Base-by-base conservation (phyloP, 2,113 vertebrate genomes). In the Glaucomys volans region DNA sequence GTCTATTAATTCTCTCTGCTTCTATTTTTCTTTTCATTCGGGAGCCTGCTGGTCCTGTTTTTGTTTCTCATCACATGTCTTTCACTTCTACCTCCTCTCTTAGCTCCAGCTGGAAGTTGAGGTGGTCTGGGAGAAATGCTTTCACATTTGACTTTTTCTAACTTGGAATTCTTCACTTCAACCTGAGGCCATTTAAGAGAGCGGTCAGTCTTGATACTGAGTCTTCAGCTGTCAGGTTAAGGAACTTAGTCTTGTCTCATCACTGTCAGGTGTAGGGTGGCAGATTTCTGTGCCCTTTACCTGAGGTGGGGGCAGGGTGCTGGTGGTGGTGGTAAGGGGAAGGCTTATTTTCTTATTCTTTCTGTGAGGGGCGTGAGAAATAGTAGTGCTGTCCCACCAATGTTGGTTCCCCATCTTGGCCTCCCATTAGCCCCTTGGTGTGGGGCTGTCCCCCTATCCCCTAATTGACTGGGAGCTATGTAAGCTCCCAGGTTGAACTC, bases 401-500 rank as follows among this genome's bases (percentile, higher is more conserved):
- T 59, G 37, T 7, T 80, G 90, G 62, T 69, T 87, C 40, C 24
- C 35, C 59, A 13, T 87, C 81, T 90, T 81, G 44, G 50, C 69
- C 91, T 86, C 71, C 35, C 9, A 4, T 4, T 93, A 62, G 35
- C 35, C 50, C 75, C 42, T 67, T 35, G 37, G 42, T 67, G 32
- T 89, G 42, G 66, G 81, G 17, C 54, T 94, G 71, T 62, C 35
- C 72, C 75, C 72, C 76, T 30, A 4, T 54, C 83, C 77, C 76
- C n/a, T 4, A 82, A 92, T 86, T 94, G 91, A 64, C 69, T 97
- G 93, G 76, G 89, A 94, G 76, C 57, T 52, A 71, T 96, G 92
- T 80, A 44, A 80, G 71, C 97, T 94, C 80, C 97, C 97, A 94
- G 94, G 98, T 92, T 97, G 96, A 97, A 98, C 97, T 98, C 91